Evolutionary conservation across 2,888 invertebrate genomes (phyloP).

Genomic region (Mimas tiliae): DNA sequence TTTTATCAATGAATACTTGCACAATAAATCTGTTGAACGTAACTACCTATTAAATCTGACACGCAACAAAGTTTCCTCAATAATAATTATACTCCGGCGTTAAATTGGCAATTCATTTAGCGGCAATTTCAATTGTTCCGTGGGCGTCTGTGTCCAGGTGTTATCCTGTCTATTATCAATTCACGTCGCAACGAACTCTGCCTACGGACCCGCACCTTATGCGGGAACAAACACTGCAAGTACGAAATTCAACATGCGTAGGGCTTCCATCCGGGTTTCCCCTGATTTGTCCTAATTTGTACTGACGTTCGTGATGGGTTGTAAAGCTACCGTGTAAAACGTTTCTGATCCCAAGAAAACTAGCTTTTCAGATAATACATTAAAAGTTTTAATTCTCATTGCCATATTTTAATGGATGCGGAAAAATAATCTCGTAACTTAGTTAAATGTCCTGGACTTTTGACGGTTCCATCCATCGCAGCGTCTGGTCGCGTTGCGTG

Average conservation of each 20-base stretch:
- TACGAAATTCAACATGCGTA: constrained; percentile 36
- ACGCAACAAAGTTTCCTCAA: constrained; percentile 21
- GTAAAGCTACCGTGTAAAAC: too few relatives aligned
- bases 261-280: neutral
- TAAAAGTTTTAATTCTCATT: too few relatives aligned
- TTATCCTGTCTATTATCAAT: constrained; percentile 73
- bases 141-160: constrained; percentile 62
- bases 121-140: constrained; percentile 34
- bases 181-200: constrained; percentile 46
- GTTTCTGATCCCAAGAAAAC: too few relatives aligned
- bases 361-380: too few relatives aligned
- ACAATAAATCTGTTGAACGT: constrained; percentile 3
- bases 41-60: neutral
- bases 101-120: constrained; percentile 23
- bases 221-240: constrained; percentile 31
- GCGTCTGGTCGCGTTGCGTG: too few relatives aligned
- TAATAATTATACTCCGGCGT: constrained; percentile 5
- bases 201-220: constrained; percentile 35
- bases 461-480: too few relatives aligned
- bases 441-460: too few relatives aligned
- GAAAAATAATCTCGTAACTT: too few relatives aligned
- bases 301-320: neutral
- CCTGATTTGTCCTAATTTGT: neutral
- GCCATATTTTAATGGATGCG: too few relatives aligned
- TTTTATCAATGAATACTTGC: neutral